phyloP scores from a whole-genome alignment of 2,113 vertebrate genomes.

The Stigmatopora argus region DNA sequence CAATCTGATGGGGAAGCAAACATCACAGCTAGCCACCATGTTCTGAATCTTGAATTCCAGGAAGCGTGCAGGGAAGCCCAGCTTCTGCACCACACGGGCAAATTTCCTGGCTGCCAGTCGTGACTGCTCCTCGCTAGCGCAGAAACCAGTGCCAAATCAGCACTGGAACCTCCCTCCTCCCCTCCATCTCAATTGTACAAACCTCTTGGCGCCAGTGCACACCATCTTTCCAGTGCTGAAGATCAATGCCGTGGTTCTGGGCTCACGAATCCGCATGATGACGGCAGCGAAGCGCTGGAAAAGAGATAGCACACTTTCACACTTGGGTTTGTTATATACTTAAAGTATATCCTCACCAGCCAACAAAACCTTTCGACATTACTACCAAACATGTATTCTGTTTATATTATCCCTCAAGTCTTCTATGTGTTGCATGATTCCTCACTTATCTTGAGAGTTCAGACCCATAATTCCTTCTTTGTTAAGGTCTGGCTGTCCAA shows the following conservation, averaged over 20 bases:
- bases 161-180: neutral
- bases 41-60: conserved; percentile 98
- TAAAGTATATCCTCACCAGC: too few species aligned
- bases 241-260: conserved; percentile 91
- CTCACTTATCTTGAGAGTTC: too few species aligned
- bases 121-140: conserved; percentile 85
- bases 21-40: conserved; percentile 96
- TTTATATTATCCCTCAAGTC: too few species aligned
- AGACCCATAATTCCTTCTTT: too few species aligned
- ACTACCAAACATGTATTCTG: too few species aligned
- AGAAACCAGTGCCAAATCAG: neutral
- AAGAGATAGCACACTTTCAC: neutral
- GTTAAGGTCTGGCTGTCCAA: too few species aligned
- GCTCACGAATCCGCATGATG: conserved; percentile 95
- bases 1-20: conserved; percentile 88
- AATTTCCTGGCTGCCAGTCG: conserved; percentile 92
- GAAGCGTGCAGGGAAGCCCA: conserved; percentile 92
- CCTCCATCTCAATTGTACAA: neutral
- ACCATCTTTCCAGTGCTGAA: conserved; percentile 99
- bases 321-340: too few species aligned
- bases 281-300: conserved; percentile 90
- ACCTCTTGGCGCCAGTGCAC: conserved; percentile 98
- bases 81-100: conserved; percentile 90
- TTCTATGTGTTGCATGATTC: too few species aligned
- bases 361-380: too few species aligned